A percentile compares a stretch with the other conserved stretches of the same genome.
Evolutionary conservation across 2,888 invertebrate species (phyloP).

Genomic region (Hofmannophila pseudospretella): DNA sequence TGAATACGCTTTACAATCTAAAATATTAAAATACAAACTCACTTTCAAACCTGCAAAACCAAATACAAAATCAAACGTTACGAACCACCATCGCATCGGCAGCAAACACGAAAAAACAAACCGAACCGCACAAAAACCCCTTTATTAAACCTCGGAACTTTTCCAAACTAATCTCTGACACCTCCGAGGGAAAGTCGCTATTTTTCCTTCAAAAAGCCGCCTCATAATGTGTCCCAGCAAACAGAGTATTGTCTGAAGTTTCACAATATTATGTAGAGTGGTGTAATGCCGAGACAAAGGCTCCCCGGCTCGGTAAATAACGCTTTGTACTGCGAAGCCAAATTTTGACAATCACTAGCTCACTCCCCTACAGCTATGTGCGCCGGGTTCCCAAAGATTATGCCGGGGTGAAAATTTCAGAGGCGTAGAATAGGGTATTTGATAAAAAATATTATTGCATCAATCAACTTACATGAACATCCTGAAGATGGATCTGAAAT

Average conservation of each 20-base stretch:
- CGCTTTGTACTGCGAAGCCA: conserved; percentile 78
- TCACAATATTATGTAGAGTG: conserved; percentile 78
- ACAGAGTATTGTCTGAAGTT: conserved; percentile 72
- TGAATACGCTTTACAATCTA: no score
- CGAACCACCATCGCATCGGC: no score
- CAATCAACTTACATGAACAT: no score
- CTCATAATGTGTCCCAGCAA: conserved; percentile 57
- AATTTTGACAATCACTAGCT: conserved; percentile 79
- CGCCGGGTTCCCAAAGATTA: conserved; percentile 48
- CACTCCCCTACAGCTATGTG: conserved; percentile 58
- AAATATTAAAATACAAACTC: no score
- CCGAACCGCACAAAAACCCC: conserved; percentile 6
- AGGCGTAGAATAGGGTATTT: neutral
- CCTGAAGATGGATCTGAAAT: no score
- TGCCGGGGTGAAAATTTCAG: conserved; percentile 2
- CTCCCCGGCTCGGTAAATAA: conserved; percentile 71
- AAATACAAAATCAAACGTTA: no score
- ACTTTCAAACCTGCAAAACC: no score
- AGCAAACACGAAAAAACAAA: conserved; percentile 1
- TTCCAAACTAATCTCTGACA: conserved; percentile 41
- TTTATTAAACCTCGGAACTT: conserved; percentile 9
- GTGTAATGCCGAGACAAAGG: conserved; percentile 75
- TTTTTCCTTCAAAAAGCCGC: conserved; percentile 46
- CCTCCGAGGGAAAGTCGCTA: conserved; percentile 39
- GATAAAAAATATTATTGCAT: no score